Base-by-base conservation (phyloP, 2,888 invertebrate species). In the Amphipyra tragopoginis region DNA sequence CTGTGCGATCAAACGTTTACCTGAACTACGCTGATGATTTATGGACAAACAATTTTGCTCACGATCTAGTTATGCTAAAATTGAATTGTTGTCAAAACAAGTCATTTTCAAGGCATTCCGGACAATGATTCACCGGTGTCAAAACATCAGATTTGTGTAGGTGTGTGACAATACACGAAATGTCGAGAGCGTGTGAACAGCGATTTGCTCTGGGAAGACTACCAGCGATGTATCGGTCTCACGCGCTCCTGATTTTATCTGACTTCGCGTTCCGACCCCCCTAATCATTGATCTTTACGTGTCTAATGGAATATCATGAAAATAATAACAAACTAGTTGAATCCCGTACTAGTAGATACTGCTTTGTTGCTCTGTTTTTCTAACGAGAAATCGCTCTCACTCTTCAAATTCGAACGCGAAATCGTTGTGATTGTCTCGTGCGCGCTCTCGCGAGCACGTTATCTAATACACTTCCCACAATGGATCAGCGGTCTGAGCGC, bases 401-500 rank as follows among this genome's bases (percentile, higher is more conserved):
- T 92, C 85, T 90, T 87, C 57, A 83, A 80, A 81, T 80, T 85
- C 71, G 80, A 86, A 87, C 88, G 82, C 82, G 82, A 89, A 91
- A 89, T 87, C 74, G 72, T 83, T 84, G 84, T 83, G 85, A 91
- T 93, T 92, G 93, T 92, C 80, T 90, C 75, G 81, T 86, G 81
- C 82, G 83, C 87, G 90, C 86, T 93, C 86, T 90, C 90, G 83
- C 85, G 85, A 86, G 78, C 88, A 85, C 86, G 84, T 94, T 93
- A 93, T 91, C 92, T 92, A 93, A 93, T 88, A 90, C 80, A 84
- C 80, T 86, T 85, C 86, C 83, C 84, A 92, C 92, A 90, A 90
- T 90, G 84, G 90, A 86, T 85, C 86, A 83, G 79, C 78, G 72
- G 75, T 78, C 77, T 81, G 83, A 84, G 81, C 85, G 84, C 87